Conservation (phyloP, 2,797 vertebrate genomes). For the Cossypha caffra region DNA sequence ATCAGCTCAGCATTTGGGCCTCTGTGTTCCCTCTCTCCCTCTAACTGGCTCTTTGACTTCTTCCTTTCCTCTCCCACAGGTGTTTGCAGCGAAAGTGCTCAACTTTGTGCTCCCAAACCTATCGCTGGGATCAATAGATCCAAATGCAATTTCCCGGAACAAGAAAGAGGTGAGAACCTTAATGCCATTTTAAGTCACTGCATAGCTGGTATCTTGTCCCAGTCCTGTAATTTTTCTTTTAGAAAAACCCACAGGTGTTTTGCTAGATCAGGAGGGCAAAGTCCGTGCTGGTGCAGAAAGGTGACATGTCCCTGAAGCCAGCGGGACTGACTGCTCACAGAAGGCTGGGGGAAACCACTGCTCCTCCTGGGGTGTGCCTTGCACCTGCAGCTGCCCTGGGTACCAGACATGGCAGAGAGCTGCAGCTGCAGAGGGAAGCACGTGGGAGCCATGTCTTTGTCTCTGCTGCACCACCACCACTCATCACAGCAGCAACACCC, state of each 20-base stretch:
- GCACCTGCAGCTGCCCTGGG: neutral
- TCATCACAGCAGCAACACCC: neutral
- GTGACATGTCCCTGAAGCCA: neutral
- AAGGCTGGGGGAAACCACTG: neutral
- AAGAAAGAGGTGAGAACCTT: slow-evolving; percentile 84
- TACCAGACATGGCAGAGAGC: neutral
- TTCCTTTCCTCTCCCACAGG: slow-evolving; percentile 73
- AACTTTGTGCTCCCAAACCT: slow-evolving; percentile 89
- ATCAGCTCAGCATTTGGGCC: neutral
- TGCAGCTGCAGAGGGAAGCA: accelerated
- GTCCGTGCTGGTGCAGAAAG: neutral
- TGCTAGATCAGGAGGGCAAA: neutral
- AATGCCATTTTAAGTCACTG: neutral
- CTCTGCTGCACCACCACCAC: neutral
- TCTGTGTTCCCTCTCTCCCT: neutral
- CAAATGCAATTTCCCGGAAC: slow-evolving; percentile 88
- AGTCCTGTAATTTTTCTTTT: neutral
- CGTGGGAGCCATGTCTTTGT: accelerated
- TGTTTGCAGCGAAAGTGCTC: slow-evolving; percentile 90
- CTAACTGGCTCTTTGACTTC: neutral
- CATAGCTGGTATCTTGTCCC: neutral
- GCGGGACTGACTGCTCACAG: neutral
- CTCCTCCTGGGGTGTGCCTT: no score
- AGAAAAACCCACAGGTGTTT: neutral
- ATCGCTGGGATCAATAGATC: slow-evolving; percentile 86